Evolutionary conservation across 2,797 vertebrate species (phyloP), one percentile per base, ranked within the genome.

Genomic region (Fistularia tabacaria): DNA sequence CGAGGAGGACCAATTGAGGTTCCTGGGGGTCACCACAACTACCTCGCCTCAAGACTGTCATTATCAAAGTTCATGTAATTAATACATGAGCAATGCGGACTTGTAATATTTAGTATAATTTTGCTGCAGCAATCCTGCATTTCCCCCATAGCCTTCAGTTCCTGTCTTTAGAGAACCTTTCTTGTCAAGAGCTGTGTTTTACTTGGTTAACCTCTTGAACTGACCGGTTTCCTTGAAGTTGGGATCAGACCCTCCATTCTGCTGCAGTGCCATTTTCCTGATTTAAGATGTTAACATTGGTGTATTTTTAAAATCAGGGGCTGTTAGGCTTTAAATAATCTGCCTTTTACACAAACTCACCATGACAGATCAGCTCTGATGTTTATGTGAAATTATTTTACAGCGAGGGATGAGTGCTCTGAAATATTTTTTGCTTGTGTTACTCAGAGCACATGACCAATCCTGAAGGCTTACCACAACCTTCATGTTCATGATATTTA

Each of bases 101-200:
- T 25, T 25, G 25, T 25, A 25, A 3, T 5, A 25, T 25, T 25
- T 25, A 25, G 25, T 5, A 25, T 25, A 25, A 25, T 25, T 25
- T 25, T 25, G 25, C 2, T 25, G 25, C 25, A 25, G 25, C 25
- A 25, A 5, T 38, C 15, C 13, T 7, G 5, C 1, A 0, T 66
- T 57, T 57, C n/a, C 48, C 46, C 38, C 7, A 12, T 25, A 38
- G 10, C 62, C 13, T 45, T 51, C 42, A 41, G 6, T 73, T 73
- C 54, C 62, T 62, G 52, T 69, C 59, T 71, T 77, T 80, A 56
- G 46, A 57, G 38, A 51, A 9, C 25, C 39, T 38, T 73, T 64
- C 46, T 50, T 62, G 46, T 41, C 56, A 53, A 46, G 42, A 37
- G 8, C 46, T 61, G 13, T 14, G 13, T 53, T 43, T 77, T 56